Evolutionary conservation across 2,113 vertebrate species (phyloP).

Genomic region (rabbit (Oryctolagus cuniculus)): DNA sequence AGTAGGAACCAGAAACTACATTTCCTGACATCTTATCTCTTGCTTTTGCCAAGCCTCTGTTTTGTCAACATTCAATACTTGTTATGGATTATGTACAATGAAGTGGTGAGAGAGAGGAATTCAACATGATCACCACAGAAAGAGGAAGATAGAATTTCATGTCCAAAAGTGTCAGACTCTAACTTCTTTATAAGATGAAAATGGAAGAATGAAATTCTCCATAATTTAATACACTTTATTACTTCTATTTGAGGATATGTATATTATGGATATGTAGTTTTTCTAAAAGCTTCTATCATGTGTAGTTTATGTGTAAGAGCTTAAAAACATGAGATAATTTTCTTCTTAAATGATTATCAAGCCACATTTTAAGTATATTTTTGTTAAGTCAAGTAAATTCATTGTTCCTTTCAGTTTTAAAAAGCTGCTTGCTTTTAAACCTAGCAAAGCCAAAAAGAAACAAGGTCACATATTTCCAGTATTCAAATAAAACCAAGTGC

Average conservation of each 20-base stretch:
- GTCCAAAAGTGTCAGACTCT: background rate
- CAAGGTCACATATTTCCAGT: background rate
- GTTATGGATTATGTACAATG: background rate
- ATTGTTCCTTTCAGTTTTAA: background rate
- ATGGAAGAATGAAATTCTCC: background rate
- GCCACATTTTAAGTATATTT: slow-evolving; percentile 17
- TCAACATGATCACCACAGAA: background rate
- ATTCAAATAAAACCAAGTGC: background rate
- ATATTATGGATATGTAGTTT: background rate
- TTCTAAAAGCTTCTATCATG: background rate
- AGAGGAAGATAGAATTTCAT: background rate
- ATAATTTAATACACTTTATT: background rate
- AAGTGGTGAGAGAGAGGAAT: background rate
- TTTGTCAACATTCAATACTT: background rate
- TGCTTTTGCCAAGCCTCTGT: background rate
- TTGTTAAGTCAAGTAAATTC: background rate
- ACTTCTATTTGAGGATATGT: background rate
- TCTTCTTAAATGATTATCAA: slow-evolving; percentile 28
- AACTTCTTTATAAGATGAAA: slow-evolving; percentile 8
- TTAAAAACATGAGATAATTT: slow-evolving; percentile 28
- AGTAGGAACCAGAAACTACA: background rate
- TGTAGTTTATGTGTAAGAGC: background rate
- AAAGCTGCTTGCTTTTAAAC: background rate
- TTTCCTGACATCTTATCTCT: background rate
- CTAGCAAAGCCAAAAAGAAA: background rate